Percentiles rank a stretch among this genome's conserved stretches.
phyloP scores from a whole-genome alignment of 2,888 invertebrate genomes.

The Itoplectis maculator region DNA sequence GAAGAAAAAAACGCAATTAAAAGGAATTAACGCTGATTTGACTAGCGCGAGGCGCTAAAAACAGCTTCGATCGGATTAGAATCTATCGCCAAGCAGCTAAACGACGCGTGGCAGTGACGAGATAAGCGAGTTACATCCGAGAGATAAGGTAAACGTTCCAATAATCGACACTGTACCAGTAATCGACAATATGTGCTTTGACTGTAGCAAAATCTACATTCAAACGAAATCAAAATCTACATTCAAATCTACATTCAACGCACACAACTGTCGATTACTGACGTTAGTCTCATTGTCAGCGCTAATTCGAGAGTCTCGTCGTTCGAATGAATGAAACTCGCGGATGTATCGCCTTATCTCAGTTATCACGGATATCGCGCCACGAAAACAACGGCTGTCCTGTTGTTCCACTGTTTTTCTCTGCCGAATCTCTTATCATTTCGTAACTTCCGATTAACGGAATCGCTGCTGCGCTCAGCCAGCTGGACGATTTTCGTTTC shows the following conservation, averaged over 20 bases:
- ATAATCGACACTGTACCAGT: no score
- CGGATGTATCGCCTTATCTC: constrained; percentile 1
- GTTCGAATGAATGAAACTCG: constrained; percentile 14
- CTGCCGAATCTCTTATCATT: not conserved
- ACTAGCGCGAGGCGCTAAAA: not conserved
- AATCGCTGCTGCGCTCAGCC: not conserved
- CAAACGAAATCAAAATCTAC: no score
- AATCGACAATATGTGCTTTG: no score
- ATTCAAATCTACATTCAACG: no score
- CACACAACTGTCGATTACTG: no score
- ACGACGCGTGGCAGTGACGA: not conserved
- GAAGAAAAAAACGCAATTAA: not conserved
- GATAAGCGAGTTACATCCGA: not conserved
- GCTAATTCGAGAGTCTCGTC: not conserved
- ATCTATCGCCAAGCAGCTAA: constrained; percentile 1
- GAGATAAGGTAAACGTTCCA: no score
- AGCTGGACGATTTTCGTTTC: constrained; percentile 26
- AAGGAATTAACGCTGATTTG: not conserved
- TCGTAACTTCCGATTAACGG: constrained; percentile 17
- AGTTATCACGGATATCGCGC: not conserved
- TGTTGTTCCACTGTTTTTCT: not conserved
- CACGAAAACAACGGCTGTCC: not conserved
- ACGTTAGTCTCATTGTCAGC: not conserved
- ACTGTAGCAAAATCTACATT: no score
- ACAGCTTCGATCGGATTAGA: not conserved